A percentile compares a stretch with the other conserved stretches of the same genome.
phyloP scores from a whole-genome alignment of 2,113 vertebrate genomes.

The Pithys albifrons region DNA sequence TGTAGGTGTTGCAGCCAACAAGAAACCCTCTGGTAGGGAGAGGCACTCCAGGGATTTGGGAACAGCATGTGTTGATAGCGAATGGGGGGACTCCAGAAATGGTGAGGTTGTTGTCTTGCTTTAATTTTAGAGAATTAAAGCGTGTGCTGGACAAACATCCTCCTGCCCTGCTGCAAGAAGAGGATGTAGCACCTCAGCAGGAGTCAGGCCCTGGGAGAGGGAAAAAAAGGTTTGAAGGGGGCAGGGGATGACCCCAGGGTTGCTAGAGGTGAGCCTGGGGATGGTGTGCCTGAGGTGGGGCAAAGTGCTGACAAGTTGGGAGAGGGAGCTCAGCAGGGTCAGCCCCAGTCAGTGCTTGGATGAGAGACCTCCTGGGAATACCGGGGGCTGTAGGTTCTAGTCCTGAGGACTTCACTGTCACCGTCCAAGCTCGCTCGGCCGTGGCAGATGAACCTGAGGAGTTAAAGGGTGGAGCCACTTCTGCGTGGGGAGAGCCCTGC shows the following conservation, averaged over 20 bases:
- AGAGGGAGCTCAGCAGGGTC: no score
- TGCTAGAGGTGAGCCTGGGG: neutral
- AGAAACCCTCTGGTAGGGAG: fast-evolving
- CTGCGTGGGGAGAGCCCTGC: no score
- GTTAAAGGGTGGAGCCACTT: no score
- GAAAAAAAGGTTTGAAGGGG: neutral
- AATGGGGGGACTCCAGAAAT: fast-evolving
- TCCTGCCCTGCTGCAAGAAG: neutral
- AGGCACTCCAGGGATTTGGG: fast-evolving
- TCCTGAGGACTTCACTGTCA: no score
- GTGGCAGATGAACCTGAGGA: no score
- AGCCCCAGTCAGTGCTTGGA: no score
- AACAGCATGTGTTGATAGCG: fast-evolving
- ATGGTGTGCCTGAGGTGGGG: no score
- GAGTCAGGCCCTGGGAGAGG: no score
- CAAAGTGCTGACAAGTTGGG: no score
- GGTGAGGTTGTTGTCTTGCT: neutral
- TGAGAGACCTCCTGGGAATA: no score
- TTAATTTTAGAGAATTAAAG: neutral
- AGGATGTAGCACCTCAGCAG: fast-evolving
- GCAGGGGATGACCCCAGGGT: neutral
- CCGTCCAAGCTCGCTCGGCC: no score
- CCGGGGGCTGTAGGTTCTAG: no score
- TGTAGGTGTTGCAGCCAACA: neutral
- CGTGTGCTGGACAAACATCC: neutral